phyloP scores from a whole-genome alignment of 2,888 invertebrate genomes.

The Mythimna vitellina region DNA sequence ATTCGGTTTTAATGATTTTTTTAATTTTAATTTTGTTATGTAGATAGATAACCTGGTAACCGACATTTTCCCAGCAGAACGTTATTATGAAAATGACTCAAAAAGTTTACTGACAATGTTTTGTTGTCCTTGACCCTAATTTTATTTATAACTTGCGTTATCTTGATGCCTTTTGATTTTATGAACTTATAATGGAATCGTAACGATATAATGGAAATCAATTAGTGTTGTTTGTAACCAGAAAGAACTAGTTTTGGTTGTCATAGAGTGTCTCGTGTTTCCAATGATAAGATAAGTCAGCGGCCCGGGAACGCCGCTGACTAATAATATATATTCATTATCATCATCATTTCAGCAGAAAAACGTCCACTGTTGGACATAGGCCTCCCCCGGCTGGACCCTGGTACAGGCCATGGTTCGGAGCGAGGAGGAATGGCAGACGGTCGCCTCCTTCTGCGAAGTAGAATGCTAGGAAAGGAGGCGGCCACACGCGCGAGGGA shows the following conservation, averaged over 20 bases:
- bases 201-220: constrained; percentile 5
- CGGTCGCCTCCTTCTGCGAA: too few species aligned
- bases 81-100: constrained; percentile 15
- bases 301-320: too few species aligned
- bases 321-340: too few species aligned
- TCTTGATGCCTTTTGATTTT: constrained; percentile 8
- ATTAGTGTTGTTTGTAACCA: background rate
- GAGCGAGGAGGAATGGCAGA: too few species aligned
- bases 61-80: background rate
- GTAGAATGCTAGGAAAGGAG: too few species aligned
- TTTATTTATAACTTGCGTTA: background rate
- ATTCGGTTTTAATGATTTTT: background rate
- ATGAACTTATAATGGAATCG: background rate
- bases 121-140: constrained; percentile 5
- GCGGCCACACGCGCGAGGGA: too few species aligned
- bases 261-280: too few species aligned
- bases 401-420: too few species aligned
- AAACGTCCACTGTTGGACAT: too few species aligned
- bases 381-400: too few species aligned
- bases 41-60: constrained; percentile 12
- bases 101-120: background rate
- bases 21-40: background rate
- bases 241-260: constrained; percentile 12
- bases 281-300: too few species aligned
- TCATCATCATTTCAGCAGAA: too few species aligned